Evolutionary conservation across 2,888 invertebrate species (phyloP).

Genomic region (Chrysolina oricalcia): DNA sequence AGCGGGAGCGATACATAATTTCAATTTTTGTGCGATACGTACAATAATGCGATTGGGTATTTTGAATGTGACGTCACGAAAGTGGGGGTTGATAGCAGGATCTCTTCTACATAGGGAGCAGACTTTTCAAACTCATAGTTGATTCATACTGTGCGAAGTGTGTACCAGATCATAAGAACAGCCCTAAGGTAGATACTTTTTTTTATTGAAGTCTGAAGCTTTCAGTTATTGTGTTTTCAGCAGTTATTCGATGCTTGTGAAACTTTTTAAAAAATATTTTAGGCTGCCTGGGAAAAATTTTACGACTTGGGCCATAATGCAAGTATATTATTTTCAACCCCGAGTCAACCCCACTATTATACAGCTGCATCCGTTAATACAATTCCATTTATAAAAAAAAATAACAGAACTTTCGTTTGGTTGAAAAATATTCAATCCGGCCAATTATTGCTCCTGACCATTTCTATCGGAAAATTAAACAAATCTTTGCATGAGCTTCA

Average conservation of each 20-base stretch:
- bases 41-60: constrained; percentile 65
- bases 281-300: constrained; percentile 17
- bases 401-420: neutral
- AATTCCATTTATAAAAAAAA: neutral
- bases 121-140: constrained; percentile 65
- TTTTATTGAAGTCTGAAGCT: constrained; percentile 28
- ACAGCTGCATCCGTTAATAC: neutral
- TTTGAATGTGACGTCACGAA: constrained; percentile 65
- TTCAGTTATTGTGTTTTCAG: constrained; percentile 46
- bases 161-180: constrained; percentile 58
- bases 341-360: neutral
- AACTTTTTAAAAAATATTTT: constrained; percentile 28
- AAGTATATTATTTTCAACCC: constrained; percentile 25
- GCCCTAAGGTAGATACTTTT: constrained; percentile 35
- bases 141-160: constrained; percentile 67
- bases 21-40: constrained; percentile 56
- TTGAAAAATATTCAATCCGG: neutral
- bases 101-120: constrained; percentile 64
- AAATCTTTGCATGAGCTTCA: constrained; percentile 2
- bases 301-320: constrained; percentile 20
- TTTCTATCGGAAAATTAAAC: neutral
- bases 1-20: constrained; percentile 41
- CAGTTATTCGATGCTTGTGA: constrained; percentile 42
- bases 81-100: constrained; percentile 65
- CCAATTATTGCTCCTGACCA: neutral